Base-by-base conservation (phyloP, 2,888 invertebrate species). In the Eristalis tenax region DNA sequence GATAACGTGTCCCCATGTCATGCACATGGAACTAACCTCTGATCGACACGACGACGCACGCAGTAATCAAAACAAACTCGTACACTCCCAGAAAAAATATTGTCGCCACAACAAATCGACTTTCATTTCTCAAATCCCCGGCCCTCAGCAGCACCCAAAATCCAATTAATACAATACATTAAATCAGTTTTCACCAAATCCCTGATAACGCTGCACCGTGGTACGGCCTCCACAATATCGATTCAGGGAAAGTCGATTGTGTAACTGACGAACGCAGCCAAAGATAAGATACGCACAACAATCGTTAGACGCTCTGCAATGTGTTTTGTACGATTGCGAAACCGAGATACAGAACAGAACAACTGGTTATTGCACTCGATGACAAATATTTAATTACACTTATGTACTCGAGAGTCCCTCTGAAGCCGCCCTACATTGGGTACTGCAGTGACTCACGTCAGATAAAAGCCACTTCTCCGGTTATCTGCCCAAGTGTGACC, bases 271-370 rank as follows among this genome's bases (percentile, higher is more conserved):
- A 79, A 70, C 35, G 43, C 56, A 35, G 50, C 23, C 13, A n/a
- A 22, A 56, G 85, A 82, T 86, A 86, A 86, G 82, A 75, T 65
- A 82, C 13, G 66, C 32, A 35, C 57, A n/a, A n/a, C 28, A 15
- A 40, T 26, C 28, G 18, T 50, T 50, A 8, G 18, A 50, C 50
- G 50, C 50, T 1, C 50, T 50, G 50, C 18, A 43, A 43, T 43
- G n/a, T 43, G n/a, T n/a, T 43, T 50, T 35, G 15, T 69, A 22
- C 23, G 66, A 61, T 82, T 83, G 78, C 83, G 63, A 82, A 82
- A 82, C 8, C 50, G 18, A 50, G 50, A 50, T 50, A 50, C 18
- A 18, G 65, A 18, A 57, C 43, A 40, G 18, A 32, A 66, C 35
- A 50, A 50, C 50, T 50, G 73, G 68, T 81, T 63, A 56, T 64